phyloP scores from a whole-genome alignment of 2,113 vertebrate genomes.

The Pteronura brasiliensis region DNA sequence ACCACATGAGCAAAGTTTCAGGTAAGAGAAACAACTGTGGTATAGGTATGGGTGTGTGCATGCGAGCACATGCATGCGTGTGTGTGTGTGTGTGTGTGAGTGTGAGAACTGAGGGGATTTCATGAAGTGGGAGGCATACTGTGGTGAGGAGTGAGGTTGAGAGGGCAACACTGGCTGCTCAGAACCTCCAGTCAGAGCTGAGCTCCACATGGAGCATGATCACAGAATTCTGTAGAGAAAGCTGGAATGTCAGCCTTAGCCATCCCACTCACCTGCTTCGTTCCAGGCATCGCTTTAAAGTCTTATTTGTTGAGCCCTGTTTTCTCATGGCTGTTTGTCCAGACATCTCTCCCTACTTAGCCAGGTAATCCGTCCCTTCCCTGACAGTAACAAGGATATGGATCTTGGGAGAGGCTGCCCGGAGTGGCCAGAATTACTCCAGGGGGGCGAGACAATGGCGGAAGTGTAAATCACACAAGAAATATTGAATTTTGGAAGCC shows the following conservation, averaged over 20 bases:
- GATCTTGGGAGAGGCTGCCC: constrained; percentile 54
- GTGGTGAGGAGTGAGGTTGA: neutral
- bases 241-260: neutral
- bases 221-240: neutral
- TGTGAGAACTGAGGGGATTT: neutral
- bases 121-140: neutral
- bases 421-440: constrained; percentile 65
- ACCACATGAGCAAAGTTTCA: neutral
- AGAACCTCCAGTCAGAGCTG: neutral
- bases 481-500: constrained; percentile 83
- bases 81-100: neutral
- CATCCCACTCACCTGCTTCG: neutral
- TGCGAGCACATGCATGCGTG: neutral
- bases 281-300: neutral
- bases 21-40: neutral
- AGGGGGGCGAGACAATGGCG: constrained; percentile 62
- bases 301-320: constrained; percentile 24
- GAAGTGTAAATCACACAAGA: constrained; percentile 82
- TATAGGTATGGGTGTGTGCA: neutral
- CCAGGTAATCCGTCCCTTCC: constrained; percentile 61
- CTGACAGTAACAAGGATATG: constrained; percentile 64
- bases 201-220: neutral
- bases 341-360: constrained; percentile 56
- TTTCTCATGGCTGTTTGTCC: constrained; percentile 6
- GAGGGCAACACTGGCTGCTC: neutral